Conservation (phyloP, 2,888 invertebrate species). For the Euclidia mi region DNA sequence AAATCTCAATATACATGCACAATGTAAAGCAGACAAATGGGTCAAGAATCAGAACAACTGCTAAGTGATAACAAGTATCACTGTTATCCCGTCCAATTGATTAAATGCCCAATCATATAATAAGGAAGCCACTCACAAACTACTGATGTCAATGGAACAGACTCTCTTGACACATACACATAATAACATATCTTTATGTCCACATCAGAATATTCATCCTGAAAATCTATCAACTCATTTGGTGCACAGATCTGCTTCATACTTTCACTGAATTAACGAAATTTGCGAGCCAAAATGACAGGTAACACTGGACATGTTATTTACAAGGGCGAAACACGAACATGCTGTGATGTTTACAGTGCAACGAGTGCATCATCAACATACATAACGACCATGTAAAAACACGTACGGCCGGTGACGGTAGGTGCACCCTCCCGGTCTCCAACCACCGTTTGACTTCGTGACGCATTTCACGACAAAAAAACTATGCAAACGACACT, state of each 20-base stretch:
- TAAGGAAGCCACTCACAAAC: conserved; percentile 33
- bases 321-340: conserved; percentile 73
- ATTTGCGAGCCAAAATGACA: conserved; percentile 36
- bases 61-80: neutral
- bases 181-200: conserved; percentile 2
- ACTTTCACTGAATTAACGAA: conserved; percentile 33
- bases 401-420: conserved; percentile 25
- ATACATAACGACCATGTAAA: conserved; percentile 40
- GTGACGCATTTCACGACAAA: conserved; percentile 68
- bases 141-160: conserved; percentile 28
- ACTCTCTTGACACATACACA: conserved; percentile 20
- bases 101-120: conserved; percentile 21
- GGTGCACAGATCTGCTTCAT: conserved; percentile 3
- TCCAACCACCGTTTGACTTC: conserved; percentile 51
- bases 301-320: conserved; percentile 55
- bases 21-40: too few species aligned
- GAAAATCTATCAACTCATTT: too few species aligned
- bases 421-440: conserved; percentile 33
- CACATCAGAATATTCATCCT: too few species aligned
- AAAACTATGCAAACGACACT: conserved; percentile 67
- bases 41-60: neutral
- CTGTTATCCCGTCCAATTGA: conserved; percentile 13
- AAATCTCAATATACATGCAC: too few species aligned
- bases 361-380: conserved; percentile 56
- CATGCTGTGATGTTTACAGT: conserved; percentile 82